phyloP scores from a whole-genome alignment of 2,797 vertebrate species.

The Alcedo atthis region DNA sequence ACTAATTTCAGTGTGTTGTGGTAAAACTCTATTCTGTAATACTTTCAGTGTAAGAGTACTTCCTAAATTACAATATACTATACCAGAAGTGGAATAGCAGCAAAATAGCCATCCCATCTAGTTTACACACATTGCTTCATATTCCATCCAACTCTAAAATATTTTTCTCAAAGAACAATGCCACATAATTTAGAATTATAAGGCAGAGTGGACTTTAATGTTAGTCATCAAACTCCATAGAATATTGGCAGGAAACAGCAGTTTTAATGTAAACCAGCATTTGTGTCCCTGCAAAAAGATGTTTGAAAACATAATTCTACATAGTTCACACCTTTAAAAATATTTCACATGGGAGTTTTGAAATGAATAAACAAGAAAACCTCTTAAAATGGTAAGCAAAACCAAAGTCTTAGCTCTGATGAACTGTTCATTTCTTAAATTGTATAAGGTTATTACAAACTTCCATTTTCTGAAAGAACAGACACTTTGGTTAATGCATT shows the following conservation, averaged over 20 bases:
- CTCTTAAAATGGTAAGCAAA: not conserved
- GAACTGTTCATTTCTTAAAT: not conserved
- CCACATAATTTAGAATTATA: not conserved
- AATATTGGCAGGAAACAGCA: not conserved
- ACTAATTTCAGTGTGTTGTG: not conserved
- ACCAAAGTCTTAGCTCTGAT: not conserved
- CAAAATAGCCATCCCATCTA: not conserved
- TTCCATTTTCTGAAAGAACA: not conserved
- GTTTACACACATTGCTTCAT: not conserved
- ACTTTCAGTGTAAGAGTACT: not conserved
- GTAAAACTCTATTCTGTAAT: constrained; percentile 1
- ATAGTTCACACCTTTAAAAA: not conserved
- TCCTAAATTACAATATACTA: not conserved
- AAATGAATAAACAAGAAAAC: not conserved
- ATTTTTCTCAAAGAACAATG: not conserved
- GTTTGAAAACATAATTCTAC: not conserved
- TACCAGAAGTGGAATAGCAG: constrained; percentile 5
- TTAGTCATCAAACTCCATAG: constrained; percentile 5
- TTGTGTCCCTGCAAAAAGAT: not conserved
- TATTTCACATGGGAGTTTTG: not conserved
- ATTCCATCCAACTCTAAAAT: not conserved
- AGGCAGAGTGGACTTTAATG: not conserved
- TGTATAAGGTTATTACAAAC: not conserved
- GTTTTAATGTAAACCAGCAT: not conserved
- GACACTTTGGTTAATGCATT: not conserved